Base-by-base conservation (phyloP, 2,888 invertebrate genomes). In the Hermodice carunculata region DNA sequence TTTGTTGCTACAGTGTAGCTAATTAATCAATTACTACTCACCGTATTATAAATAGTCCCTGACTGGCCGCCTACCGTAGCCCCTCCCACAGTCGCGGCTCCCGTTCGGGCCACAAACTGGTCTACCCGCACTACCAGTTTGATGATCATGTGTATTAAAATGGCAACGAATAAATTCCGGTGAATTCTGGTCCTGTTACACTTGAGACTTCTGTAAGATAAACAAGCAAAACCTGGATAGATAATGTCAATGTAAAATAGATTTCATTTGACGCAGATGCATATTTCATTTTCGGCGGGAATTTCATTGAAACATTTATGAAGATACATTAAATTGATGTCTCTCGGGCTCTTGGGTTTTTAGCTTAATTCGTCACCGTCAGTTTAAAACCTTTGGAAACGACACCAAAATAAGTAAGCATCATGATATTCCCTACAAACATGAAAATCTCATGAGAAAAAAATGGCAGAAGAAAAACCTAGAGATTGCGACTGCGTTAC, bases 131-230 rank as follows among this genome's bases (percentile, higher is more conserved):
- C 79, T 11, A 86, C 75, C 3, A 88, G 78, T n/a, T 85, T 81
- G 57, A 88, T 84, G 49, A 84, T 74, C 5, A 86, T 85, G 67
- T 87, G 86, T 49, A 87, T 85, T 26, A 93, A 89, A 89, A 95
- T 93, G 1, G 95, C 93, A 43, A 91, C 88, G 85, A 94, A 96
- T 61, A 94, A 89, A 84, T 93, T 93, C 86, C 92, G 93, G 86
- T 94, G 96, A 74, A 94, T 95, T 76, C 92, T 90, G 0, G 94
- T 95, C 53, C 95, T 89, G 78, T 91, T 92, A 82, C 95, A 95
- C 64, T 91, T 89, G 51, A 96, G 86, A 51, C 91, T 91, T 79
- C 93, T 94, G 86, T 24, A 81, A 78, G 54, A 48, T 34, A 31
- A 40, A 52, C 53, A 44, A 8, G 19, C 17, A 34, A 34, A 8